Evolutionary conservation across 2,888 invertebrate genomes (phyloP), one percentile per base, ranked within the genome.

Genomic region (Mystacides longicornis): DNA sequence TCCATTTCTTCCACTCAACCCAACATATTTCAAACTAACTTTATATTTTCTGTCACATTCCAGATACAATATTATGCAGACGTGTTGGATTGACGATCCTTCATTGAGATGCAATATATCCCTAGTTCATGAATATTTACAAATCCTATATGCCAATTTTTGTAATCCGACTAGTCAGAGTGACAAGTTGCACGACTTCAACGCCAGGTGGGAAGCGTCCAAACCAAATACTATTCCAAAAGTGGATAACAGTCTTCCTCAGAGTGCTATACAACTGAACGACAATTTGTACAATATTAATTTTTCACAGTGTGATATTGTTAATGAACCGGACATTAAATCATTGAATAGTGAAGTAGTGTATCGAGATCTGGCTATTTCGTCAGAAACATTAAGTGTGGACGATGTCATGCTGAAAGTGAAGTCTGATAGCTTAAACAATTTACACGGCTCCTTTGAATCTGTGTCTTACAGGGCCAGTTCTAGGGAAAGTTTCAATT

Each of bases 61-160:
- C 69, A 87, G 86, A 64, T 84, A 81, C 69, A 82, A 83, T 69
- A 74, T 87, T 60, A 87, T 88, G 84, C 81, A 83, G 66, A 73
- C 83, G 52, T 88, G 88, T 67, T 88, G 87, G 86, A 72, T 75
- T 55, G 59, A 65, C 0, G 62, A 63, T 46, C 69, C 72, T 0
- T 65, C 65, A 3, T 63, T 61, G 2, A 70, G 76, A 3, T 73
- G 74, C 1, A 67, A 70, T 1, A 65, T 72, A 2, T 64, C 70
- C 0, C 73, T 76, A 57, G 71, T 78, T 16, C 67, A 72, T 59
- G 76, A 76, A 18, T 71, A 77, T 1, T 65, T 80, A 48, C 65
- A 70, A 47, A 74, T 75, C 63, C 69, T 80, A 31, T 67, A 71
- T 63, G 66, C 66, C 23, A 69, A 73, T 18, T 75, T 73, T 60